A percentile compares a stretch with the other conserved stretches of the same genome.
phyloP scores from a whole-genome alignment of 2,113 vertebrate genomes.

The Collichthys lucidus region DNA sequence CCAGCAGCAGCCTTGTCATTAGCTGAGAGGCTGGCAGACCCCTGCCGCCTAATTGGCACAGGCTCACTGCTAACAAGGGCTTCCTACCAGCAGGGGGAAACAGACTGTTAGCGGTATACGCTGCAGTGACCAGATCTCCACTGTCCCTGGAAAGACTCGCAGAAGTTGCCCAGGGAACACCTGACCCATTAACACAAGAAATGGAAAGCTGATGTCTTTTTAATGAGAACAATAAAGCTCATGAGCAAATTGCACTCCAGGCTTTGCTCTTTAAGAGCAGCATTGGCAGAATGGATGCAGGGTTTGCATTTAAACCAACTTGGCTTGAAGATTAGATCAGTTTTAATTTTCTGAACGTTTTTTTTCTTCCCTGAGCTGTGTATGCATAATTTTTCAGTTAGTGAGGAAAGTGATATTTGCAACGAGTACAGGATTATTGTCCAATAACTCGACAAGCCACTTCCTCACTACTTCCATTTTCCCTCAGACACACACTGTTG shows the following conservation, averaged over 20 bases:
- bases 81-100: conserved; percentile 65
- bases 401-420: conserved; percentile 33
- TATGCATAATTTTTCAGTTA: conserved; percentile 42
- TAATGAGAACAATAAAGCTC: conserved; percentile 77
- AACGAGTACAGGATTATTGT: conserved; percentile 52
- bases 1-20: conserved; percentile 78
- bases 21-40: conserved; percentile 76
- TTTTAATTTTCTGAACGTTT: conserved; percentile 58
- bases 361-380: conserved; percentile 14
- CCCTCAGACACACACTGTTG: conserved; percentile 59
- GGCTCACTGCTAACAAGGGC: conserved; percentile 76
- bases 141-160: conserved; percentile 31
- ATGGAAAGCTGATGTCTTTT: conserved; percentile 75
- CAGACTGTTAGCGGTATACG: conserved; percentile 51
- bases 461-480: conserved; percentile 66
- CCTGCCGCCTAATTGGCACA: conserved; percentile 82
- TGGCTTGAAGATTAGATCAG: conserved; percentile 46
- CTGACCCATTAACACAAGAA: conserved; percentile 74
- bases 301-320: conserved; percentile 50
- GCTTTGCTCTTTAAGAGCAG: conserved; percentile 59
- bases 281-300: conserved; percentile 47
- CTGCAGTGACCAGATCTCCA: conserved; percentile 55
- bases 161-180: conserved; percentile 61
- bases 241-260: conserved; percentile 63
- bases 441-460: conserved; percentile 48